Evolutionary conservation across 2,888 invertebrate genomes (phyloP), one percentile per base, ranked within the genome.

Genomic region (Troides aeacus): DNA sequence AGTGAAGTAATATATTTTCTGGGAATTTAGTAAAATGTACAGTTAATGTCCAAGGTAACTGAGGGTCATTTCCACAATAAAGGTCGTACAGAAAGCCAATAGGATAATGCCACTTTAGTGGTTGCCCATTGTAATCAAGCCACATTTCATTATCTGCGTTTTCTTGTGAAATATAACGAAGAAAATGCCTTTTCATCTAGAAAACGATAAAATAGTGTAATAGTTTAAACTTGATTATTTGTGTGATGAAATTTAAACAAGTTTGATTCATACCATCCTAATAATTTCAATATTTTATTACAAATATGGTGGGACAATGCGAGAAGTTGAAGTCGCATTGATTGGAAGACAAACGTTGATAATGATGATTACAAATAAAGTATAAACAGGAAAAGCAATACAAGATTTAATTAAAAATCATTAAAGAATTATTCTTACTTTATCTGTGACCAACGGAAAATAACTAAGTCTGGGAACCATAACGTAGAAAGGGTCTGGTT

Each of bases 11-110:
- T 77, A 96, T 94, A 64, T 96, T 95, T 81, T 98, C 97, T 18
- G 99, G 99, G 87, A 98, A 99, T 84, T 97, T 97, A 78, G 97
- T 96, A 88, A 99, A 99, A 86, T 99, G 99, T 18, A 99, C 97
- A 39, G 96, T 97, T 42, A 99, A 93, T 77, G 94, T 95, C 99
- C 99, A 99, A 0, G 99, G 99, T 57, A 99, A 93, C 75, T 95
- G 94, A 42, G 95, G 93, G 61, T 97, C 97, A 70, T 93, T 93
- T 2, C 90, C 86, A 78, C 94, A 94, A 64, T 90, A 90, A 72
- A 98, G 90, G 91, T 99, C 99, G 87, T 96, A 97, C n/a, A 99
- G 92, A 39, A 99, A 97, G 18, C 99, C 99, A 78, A 96, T 96
- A 7, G 96, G 96, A 84, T 95, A 95, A 77, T 97, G 96, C 96